phyloP scores from a whole-genome alignment of 2,797 vertebrate species.

The Gorsachius magnificus region DNA sequence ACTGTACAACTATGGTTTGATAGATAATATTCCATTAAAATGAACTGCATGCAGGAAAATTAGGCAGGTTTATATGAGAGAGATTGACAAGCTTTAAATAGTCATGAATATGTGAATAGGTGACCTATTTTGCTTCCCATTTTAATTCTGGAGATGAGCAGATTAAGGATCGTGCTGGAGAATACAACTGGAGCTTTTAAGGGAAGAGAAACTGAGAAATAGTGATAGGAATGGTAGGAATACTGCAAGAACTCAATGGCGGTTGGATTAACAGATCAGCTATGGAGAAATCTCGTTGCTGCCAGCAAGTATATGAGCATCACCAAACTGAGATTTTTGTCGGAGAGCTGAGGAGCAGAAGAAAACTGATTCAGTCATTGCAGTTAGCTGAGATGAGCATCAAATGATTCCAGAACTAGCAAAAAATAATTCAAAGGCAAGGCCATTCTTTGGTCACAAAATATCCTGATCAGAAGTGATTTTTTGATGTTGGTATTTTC shows the following conservation, averaged over 20 bases:
- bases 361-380: not conserved
- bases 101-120: not conserved
- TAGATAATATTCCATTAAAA: conserved; percentile 24
- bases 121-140: not conserved
- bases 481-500: not conserved
- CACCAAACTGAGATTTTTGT: not conserved
- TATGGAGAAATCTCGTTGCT: not conserved
- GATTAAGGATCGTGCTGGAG: not conserved
- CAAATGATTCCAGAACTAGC: not conserved
- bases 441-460: not conserved
- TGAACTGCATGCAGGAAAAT: not conserved
- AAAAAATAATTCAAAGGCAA: not conserved
- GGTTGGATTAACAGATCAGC: not conserved
- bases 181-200: not conserved
- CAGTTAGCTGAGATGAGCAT: not conserved
- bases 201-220: not conserved
- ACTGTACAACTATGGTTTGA: not conserved
- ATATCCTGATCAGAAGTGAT: not conserved
- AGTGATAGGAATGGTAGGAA: not conserved
- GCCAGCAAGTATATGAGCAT: not conserved
- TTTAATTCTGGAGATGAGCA: not conserved
- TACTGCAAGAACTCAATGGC: not conserved
- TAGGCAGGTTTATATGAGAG: not conserved
- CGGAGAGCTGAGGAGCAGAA: not conserved
- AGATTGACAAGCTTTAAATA: conserved; percentile 17